Base-by-base conservation (phyloP, 2,888 invertebrate species). In the Euplagia quadripunctaria region DNA sequence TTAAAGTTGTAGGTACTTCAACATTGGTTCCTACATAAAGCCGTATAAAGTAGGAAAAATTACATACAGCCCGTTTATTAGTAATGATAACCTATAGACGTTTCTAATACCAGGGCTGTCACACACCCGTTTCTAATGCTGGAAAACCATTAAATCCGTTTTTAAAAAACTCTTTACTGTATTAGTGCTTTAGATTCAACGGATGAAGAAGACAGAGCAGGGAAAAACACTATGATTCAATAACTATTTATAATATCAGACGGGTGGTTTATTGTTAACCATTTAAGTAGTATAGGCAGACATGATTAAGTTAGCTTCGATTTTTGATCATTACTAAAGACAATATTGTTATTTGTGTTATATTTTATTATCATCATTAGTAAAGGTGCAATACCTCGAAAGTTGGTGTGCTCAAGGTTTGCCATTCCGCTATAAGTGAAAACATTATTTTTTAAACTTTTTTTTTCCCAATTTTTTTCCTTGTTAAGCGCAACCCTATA, bases 401-500 rank as follows among this genome's bases (percentile, higher is more conserved):
- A 41, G 31, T 66, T 11, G 16, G 5, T 17, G 31, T 51, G 20
- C 31, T 41, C 17, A 49, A 11, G 41, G 31, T 66, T 66, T 3
- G 8, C 31, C 49, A 49, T 51, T 51, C 41, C 17, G 17, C 11
- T 66, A 11, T 51, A 31, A 5, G 31, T 17, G 31, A 41, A 51
- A 11, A 51, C 51, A 66, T 1, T 51, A 9, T 66, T 16, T 63
- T 63, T 41, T 63, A 6, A 63, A 46, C 9, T 46, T 46, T 43
- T 11, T 64, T 58, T 43, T 51, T 65, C 61, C 12, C 2, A n/a
- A 66, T 66, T 20, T 66, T n/a, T 71, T 68, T 68, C 46, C 49
- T 61, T 68, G 64, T 41, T 64, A 58, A 66, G 16, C 58, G 58
- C 82, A 82, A 76, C 83, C 85, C 83, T 85, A 76, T 64, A 72